Conservation (phyloP, 1,140 invertebrate species). For the Rhyacophila brunnea region DNA sequence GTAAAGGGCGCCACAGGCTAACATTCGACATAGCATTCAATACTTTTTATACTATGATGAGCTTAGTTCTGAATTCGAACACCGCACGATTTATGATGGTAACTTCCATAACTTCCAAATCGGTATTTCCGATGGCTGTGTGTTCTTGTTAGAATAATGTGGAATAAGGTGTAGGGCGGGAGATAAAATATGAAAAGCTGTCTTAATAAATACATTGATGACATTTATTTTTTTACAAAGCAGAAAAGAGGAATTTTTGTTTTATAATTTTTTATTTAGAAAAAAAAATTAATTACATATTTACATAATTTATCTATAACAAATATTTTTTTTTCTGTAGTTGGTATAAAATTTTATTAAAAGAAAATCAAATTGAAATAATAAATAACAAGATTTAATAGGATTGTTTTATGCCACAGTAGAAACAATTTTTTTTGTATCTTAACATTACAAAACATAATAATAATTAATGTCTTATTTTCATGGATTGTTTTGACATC, state of each 20-base stretch:
- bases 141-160: too few relatives aligned
- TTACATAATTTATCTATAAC: conserved; percentile 37
- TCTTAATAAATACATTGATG: not conserved
- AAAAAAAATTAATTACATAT: conserved; percentile 37
- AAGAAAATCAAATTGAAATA: conserved; percentile 24
- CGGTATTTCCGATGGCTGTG: too few relatives aligned
- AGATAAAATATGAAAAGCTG: too few relatives aligned
- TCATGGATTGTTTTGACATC: too few relatives aligned
- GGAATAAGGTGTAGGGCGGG: too few relatives aligned
- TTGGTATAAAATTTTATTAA: conserved; percentile 26
- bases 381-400: conserved; percentile 33
- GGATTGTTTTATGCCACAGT: conserved; percentile 26
- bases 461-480: too few relatives aligned
- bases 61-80: too few relatives aligned
- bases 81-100: too few relatives aligned
- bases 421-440: conserved; percentile 13
- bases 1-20: too few relatives aligned
- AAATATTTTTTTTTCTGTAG: conserved; percentile 29
- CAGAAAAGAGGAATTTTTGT: not conserved
- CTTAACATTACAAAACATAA: not conserved
- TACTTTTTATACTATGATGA: too few relatives aligned
- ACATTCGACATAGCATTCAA: too few relatives aligned
- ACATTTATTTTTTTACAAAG: not conserved
- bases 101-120: too few relatives aligned
- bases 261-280: conserved; percentile 33